Evolutionary conservation across 2,113 vertebrate species (phyloP).

Genomic region (Lasiurus borealis): DNA sequence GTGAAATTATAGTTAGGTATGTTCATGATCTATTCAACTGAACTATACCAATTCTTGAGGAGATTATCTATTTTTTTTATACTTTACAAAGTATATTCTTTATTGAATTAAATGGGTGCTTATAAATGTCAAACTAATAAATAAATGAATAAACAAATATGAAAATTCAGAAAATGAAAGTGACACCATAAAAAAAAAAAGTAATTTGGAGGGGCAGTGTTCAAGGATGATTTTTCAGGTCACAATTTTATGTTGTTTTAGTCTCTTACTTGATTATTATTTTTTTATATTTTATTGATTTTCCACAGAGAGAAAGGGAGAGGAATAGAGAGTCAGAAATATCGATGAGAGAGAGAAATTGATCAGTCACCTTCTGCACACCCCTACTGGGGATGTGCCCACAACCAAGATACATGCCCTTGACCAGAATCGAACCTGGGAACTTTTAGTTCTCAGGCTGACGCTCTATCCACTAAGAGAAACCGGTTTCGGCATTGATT

Average conservation of each 20-base stretch:
- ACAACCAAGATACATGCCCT: no score
- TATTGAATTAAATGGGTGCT: neutral
- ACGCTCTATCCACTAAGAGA: no score
- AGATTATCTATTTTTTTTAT: neutral
- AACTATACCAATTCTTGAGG: neutral
- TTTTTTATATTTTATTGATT: no score
- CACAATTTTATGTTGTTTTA: neutral
- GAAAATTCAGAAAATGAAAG: neutral
- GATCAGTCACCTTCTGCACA: no score
- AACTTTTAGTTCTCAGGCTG: no score
- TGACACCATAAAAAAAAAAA: neutral
- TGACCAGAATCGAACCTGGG: no score
- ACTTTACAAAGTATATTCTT: neutral
- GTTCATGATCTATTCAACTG: neutral
- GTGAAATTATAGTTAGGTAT: neutral
- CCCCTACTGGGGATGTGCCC: no score
- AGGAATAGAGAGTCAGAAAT: no score
- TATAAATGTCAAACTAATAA: neutral
- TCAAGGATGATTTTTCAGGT: neutral
- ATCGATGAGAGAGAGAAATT: no score
- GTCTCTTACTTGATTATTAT: slow-evolving; percentile 1
- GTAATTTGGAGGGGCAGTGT: neutral
- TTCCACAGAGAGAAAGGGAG: no score
- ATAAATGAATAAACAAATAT: slow-evolving; percentile 19
- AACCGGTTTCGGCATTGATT: no score